Percentiles rank a stretch among this genome's conserved stretches.
Conservation (phyloP, 2,888 invertebrate species). For the Rhagonycha lutea region DNA sequence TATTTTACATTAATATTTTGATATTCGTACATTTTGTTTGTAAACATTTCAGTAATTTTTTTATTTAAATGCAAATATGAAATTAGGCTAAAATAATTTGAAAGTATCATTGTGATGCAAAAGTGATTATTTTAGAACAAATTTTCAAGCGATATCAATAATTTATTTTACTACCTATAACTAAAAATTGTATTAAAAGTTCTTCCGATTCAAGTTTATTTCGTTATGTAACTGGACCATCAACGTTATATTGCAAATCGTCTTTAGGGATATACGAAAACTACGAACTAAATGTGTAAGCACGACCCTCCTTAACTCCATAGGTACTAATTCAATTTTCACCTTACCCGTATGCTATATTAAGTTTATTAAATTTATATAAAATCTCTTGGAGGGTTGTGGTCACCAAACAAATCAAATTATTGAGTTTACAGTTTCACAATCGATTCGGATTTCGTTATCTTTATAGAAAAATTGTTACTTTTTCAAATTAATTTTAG, state of each 20-base stretch:
- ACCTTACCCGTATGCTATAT: constrained; percentile 47
- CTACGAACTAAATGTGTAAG: constrained; percentile 1
- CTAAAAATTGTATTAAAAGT: not conserved
- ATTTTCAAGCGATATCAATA: not conserved
- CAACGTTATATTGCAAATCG: constrained; percentile 12
- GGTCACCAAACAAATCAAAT: constrained; percentile 33
- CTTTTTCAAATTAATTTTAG: not conserved
- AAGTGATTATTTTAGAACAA: not conserved
- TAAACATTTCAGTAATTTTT: not conserved
- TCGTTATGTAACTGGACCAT: not conserved
- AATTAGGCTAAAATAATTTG: not conserved
- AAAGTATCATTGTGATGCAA: not conserved
- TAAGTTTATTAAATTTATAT: constrained; percentile 50
- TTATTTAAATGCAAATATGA: not conserved
- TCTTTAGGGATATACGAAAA: constrained; percentile 18
- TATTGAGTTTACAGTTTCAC: constrained; percentile 13
- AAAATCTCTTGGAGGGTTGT: constrained; percentile 44
- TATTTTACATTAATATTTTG: not conserved
- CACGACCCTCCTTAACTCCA: constrained; percentile 18
- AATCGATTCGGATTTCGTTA: constrained; percentile 14
- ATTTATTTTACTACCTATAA: not conserved
- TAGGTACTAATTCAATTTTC: constrained; percentile 46
- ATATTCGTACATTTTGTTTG: not conserved
- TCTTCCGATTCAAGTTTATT: not conserved
- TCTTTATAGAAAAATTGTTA: not conserved